phyloP scores from a whole-genome alignment of 2,888 invertebrate species.

The Iselma pallidipennis region DNA sequence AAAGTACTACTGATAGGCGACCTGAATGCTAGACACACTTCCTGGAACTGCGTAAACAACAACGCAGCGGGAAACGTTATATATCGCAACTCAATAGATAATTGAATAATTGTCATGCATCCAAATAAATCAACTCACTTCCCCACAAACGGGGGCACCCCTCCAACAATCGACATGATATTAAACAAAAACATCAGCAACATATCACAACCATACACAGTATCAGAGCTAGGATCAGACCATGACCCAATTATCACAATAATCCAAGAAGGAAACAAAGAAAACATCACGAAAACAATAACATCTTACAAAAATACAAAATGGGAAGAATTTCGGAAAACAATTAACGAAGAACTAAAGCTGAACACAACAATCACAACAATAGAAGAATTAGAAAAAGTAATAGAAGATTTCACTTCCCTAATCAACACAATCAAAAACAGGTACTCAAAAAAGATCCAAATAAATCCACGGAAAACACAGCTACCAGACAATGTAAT shows the following conservation, averaged over 20 bases:
- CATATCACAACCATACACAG: background rate
- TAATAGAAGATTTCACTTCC: background rate
- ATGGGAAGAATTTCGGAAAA: background rate
- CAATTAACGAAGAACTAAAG: background rate
- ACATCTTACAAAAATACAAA: background rate
- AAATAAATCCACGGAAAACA: background rate
- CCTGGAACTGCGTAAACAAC: slow-evolving; percentile 4
- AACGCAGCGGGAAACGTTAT: slow-evolving; percentile 11
- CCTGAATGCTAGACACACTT: slow-evolving; percentile 11
- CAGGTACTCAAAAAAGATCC: background rate
- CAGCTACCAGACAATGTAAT: background rate
- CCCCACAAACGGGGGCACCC: slow-evolving; percentile 4
- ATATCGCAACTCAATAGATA: background rate
- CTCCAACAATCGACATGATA: slow-evolving; percentile 11
- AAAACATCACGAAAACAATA: background rate
- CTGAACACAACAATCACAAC: background rate
- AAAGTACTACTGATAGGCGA: slow-evolving; percentile 8
- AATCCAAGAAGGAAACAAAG: no score
- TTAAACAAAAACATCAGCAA: slow-evolving; percentile 1
- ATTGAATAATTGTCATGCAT: background rate
- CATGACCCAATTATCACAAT: background rate
- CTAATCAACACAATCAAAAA: background rate
- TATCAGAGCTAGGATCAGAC: background rate
- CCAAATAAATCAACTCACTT: slow-evolving; percentile 5
- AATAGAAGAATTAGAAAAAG: background rate